A percentile compares a stretch with the other conserved stretches of the same genome.
Evolutionary conservation across 2,797 vertebrate species (phyloP).

Genomic region (Myotis findleyi): DNA sequence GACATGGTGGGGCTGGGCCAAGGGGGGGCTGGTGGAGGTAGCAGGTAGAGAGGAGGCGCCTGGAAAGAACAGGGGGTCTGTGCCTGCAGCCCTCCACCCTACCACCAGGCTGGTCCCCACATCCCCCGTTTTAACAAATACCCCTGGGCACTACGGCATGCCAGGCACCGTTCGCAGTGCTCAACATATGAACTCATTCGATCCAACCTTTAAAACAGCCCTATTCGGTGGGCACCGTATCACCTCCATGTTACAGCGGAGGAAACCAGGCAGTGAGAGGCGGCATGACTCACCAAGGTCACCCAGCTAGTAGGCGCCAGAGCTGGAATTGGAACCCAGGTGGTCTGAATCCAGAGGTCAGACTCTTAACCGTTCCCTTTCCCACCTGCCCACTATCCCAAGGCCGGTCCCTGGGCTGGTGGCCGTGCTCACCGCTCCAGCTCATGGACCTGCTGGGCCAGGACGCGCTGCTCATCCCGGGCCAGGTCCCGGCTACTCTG

Average conservation of each 20-base stretch:
- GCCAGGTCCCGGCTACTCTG: slow-evolving; percentile 66
- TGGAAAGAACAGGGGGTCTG: background rate
- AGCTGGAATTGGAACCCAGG: background rate
- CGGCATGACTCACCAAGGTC: background rate
- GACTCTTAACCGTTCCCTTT: background rate
- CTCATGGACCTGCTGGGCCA: slow-evolving; percentile 59
- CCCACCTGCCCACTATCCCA: background rate
- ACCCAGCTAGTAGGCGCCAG: background rate
- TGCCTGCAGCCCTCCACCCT: background rate
- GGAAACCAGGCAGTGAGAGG: background rate
- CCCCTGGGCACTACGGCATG: accelerated
- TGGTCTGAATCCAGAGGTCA: background rate
- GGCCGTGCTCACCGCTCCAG: slow-evolving; percentile 45
- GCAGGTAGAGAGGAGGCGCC: slow-evolving; percentile 56
- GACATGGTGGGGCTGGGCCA: background rate
- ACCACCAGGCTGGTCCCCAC: background rate
- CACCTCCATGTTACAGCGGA: background rate
- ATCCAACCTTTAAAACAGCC: background rate
- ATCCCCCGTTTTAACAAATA: no score
- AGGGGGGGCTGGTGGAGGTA: background rate
- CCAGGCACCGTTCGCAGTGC: accelerated
- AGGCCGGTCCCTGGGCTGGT: background rate
- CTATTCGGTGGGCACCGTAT: accelerated
- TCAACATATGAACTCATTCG: accelerated
- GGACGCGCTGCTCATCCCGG: slow-evolving; percentile 62